Evolutionary conservation across 2,113 vertebrate genomes (phyloP).

Genomic region (Paraplagusia blochii): DNA sequence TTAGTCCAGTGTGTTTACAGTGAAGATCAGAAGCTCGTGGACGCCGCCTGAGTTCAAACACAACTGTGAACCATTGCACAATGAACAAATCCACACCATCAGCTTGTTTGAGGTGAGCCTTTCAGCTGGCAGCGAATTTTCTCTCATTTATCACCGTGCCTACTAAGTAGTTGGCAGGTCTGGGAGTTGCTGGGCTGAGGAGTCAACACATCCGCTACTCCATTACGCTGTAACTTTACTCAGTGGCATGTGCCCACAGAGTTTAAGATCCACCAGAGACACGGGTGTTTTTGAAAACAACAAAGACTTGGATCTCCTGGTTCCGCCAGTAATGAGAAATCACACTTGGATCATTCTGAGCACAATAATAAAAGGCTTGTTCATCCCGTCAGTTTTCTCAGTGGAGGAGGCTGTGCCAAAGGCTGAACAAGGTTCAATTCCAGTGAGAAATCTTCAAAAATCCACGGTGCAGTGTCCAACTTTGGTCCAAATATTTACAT

Average conservation of each 20-base stretch:
- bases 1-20: slow-evolving; percentile 38
- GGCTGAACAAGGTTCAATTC: not conserved
- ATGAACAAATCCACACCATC: slow-evolving; percentile 36
- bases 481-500: too few relatives aligned
- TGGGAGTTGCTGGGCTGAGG: slow-evolving; percentile 28
- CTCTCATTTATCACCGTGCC: slow-evolving; percentile 50
- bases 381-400: not conserved
- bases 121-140: slow-evolving; percentile 25
- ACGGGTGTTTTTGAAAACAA: not conserved
- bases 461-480: too few relatives aligned
- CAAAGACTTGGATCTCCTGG: not conserved
- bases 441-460: not conserved
- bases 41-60: slow-evolving; percentile 21
- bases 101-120: slow-evolving; percentile 29
- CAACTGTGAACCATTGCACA: slow-evolving; percentile 15
- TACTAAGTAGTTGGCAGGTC: slow-evolving; percentile 44
- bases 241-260: not conserved
- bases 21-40: slow-evolving; percentile 3
- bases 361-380: not conserved
- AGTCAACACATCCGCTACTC: slow-evolving; percentile 27
- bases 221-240: not conserved
- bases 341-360: not conserved
- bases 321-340: not conserved
- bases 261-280: not conserved
- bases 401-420: not conserved